Conservation (phyloP, 2,113 vertebrate genomes). For the Amia ocellicauda region DNA sequence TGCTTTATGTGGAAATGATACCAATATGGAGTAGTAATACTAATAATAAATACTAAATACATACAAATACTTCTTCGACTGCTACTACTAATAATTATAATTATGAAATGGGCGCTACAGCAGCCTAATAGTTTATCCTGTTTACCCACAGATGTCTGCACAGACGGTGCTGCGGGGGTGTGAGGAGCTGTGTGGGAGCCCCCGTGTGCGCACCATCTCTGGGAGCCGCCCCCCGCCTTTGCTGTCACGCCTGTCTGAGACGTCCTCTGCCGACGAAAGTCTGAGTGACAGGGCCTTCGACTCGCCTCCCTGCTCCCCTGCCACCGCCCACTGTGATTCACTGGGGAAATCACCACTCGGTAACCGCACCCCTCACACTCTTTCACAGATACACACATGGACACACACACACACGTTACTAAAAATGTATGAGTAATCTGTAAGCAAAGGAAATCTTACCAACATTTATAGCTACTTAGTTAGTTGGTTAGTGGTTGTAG, state of each 20-base stretch:
- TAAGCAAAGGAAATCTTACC: no score
- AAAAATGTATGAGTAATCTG: no score
- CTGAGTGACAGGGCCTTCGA: slow-evolving; percentile 77
- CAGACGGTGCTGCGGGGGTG: slow-evolving; percentile 85
- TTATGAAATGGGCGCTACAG: no score
- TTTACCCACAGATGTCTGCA: slow-evolving; percentile 75
- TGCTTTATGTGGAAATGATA: no score
- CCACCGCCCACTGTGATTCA: slow-evolving; percentile 28
- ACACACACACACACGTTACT: background rate
- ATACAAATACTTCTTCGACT: no score
- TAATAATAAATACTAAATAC: no score
- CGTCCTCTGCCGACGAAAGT: slow-evolving; percentile 81
- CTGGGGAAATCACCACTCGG: slow-evolving; percentile 56
- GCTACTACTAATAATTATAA: no score
- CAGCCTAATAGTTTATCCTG: no score
- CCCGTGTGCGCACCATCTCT: slow-evolving; percentile 78
- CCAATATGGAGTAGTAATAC: no score
- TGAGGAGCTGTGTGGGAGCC: slow-evolving; percentile 89
- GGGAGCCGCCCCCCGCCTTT: slow-evolving; percentile 69
- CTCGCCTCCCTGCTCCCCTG: slow-evolving; percentile 84
- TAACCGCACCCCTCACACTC: slow-evolving; percentile 18
- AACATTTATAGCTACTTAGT: no score
- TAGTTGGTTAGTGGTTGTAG: no score
- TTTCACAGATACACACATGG: background rate
- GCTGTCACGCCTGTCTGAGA: slow-evolving; percentile 82